Base-by-base conservation (phyloP, 2,797 vertebrate species). In the Pipistrellus nathusii region DNA sequence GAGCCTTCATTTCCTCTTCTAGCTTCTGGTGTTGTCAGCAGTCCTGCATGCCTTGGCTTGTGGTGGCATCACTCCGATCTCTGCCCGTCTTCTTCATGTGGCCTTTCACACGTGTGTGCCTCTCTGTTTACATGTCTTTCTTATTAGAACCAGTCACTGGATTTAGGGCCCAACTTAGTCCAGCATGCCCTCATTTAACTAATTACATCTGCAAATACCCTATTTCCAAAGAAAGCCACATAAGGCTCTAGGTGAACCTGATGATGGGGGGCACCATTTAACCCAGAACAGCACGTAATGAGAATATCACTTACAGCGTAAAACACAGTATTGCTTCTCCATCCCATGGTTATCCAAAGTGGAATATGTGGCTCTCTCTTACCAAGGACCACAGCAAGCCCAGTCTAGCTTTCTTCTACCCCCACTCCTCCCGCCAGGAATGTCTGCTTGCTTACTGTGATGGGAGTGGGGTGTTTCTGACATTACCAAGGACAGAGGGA, bases 241-340 rank as follows among this genome's bases (percentile, higher is more conserved):
- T 51, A n/a, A 81, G 27, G 68, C 76, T 57, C 23, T 35, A 69
- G 13, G 23, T 55, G 20, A 64, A 35, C 20, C 13, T 2, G 5
- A n/a, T 64, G 59, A 32, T 32, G 15, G 48, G 64, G 25, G 76
- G 12, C 75, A 46, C 23, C 32, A 9, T 77, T 85, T 46, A 66
- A 0, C 27, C 25, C 21, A 25, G 44, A 4, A n/a, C 3, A n/a
- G 41, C 10, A 32, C 0, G 0, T 30, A 11, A 46, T 25, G 80
- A 71, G 35, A 44, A 27, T 8, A 30, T 20, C 30, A 18, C 69
- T 64, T 25, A 8, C 41, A 0, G 13, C n/a, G 1, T 55, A 12
- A 72, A 8, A 57, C 2, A 9, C 12, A 44, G 4, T 17, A 15
- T 13, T 10, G 1, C 57, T 48, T 62, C 20, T 48, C 44, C 20